A percentile compares a stretch with the other conserved stretches of the same genome.
Evolutionary conservation across 2,888 invertebrate species (phyloP).

Genomic region (Eurytoma californica): DNA sequence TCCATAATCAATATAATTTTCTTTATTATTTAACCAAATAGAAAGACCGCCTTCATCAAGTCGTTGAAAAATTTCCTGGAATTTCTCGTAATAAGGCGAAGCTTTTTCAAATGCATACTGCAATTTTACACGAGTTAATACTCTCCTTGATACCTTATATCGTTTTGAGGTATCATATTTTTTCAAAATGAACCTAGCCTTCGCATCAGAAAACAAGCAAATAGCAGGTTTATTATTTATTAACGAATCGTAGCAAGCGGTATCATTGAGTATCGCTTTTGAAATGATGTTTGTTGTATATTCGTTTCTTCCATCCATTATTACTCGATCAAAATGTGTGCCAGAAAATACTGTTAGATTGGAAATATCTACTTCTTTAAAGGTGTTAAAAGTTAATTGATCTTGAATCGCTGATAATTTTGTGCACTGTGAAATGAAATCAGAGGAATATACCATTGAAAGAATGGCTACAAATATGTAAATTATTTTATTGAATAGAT

Average conservation of each 20-base stretch:
- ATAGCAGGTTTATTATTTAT: neutral
- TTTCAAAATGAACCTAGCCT: neutral
- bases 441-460: neutral
- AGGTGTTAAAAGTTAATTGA: neutral
- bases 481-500: neutral
- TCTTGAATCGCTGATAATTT: neutral
- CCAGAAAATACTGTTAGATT: neutral
- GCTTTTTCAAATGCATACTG: slow-evolving; percentile 5
- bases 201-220: neutral
- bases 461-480: neutral
- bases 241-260: neutral
- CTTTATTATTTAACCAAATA: neutral
- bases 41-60: neutral
- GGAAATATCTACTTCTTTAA: neutral
- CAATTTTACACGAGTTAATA: neutral
- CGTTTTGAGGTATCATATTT: neutral
- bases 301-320: neutral
- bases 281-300: neutral
- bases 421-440: neutral
- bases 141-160: neutral
- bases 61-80: neutral
- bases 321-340: neutral
- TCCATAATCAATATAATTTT: too few species aligned
- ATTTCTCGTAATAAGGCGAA: neutral
- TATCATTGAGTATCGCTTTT: neutral